These are phyloP conservation scores for Babyrousa celebensis DNA, from an alignment of 2,797 vertebrate species.

Conservation along the genomic window DNA sequence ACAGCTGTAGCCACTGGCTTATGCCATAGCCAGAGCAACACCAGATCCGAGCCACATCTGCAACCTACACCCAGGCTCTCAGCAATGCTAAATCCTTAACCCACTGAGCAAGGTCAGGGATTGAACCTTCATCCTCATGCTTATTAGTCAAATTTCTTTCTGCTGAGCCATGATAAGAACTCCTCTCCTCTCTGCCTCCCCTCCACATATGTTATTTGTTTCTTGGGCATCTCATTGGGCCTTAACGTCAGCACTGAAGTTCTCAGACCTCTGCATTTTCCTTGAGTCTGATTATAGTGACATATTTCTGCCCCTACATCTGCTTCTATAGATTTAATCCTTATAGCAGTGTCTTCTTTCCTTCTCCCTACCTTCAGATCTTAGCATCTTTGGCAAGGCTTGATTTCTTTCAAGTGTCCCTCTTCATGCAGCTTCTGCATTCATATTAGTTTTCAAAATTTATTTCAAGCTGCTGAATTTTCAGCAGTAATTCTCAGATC, in stretches of 20 bases:
- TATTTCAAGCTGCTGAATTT: constrained; percentile 13
- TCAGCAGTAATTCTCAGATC: background rate
- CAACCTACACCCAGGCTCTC: too few relatives aligned
- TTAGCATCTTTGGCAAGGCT: background rate
- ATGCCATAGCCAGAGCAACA: too few relatives aligned
- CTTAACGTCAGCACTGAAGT: background rate
- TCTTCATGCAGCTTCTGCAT: background rate
- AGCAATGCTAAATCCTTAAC: too few relatives aligned
- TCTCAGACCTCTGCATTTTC: background rate
- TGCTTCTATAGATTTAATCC: background rate
- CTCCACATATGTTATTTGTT: background rate
- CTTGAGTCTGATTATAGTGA: background rate
- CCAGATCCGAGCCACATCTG: too few relatives aligned
- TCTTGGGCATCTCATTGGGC: background rate
- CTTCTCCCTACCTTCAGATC: background rate
- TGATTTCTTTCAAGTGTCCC: background rate
- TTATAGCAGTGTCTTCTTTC: background rate
- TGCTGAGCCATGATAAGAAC: too few relatives aligned
- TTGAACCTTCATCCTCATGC: too few relatives aligned
- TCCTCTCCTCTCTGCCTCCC: too few relatives aligned
- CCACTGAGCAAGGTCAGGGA: too few relatives aligned
- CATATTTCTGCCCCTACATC: background rate
- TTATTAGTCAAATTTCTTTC: too few relatives aligned
- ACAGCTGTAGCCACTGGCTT: too few relatives aligned
- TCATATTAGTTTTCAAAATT: background rate